These are phyloP conservation scores for Petromus typicus DNA, from an alignment of 2,113 vertebrate species.

Conservation along the genomic window DNA sequence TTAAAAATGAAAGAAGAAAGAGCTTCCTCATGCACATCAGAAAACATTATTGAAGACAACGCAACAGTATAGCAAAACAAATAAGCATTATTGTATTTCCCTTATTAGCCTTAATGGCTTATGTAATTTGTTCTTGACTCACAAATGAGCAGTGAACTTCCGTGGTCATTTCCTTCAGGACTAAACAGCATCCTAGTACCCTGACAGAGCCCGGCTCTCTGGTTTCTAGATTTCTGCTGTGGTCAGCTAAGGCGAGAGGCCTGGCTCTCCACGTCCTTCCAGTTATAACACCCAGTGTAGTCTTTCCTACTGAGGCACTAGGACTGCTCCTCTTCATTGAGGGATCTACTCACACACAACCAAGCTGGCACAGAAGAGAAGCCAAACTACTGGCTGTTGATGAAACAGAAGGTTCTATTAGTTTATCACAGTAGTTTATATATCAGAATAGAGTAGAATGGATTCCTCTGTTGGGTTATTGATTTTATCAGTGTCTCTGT, in stretches of 20 bases:
- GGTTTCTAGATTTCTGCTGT: background rate
- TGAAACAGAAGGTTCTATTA: background rate
- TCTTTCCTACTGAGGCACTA: background rate
- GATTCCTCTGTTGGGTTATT: background rate
- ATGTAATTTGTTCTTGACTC: constrained; percentile 19
- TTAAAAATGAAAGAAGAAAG: background rate
- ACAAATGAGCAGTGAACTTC: background rate
- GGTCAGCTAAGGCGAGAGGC: background rate
- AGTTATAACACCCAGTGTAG: background rate
- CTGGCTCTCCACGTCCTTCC: background rate
- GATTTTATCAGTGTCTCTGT: background rate
- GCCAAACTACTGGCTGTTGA: background rate
- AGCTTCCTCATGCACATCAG: background rate
- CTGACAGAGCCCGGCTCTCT: background rate
- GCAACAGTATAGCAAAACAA: constrained; percentile 13
- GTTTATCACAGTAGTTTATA: background rate
- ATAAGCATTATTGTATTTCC: background rate
- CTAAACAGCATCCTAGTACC: background rate
- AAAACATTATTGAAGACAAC: constrained; percentile 24
- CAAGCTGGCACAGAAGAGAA: background rate
- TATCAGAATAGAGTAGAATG: background rate
- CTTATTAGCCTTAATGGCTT: background rate
- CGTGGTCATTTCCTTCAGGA: background rate
- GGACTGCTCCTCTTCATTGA: background rate
- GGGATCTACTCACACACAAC: background rate